Conservation (phyloP, 37 sponge, comb jelly and placozoan species). For the Crambe crambe region DNA sequence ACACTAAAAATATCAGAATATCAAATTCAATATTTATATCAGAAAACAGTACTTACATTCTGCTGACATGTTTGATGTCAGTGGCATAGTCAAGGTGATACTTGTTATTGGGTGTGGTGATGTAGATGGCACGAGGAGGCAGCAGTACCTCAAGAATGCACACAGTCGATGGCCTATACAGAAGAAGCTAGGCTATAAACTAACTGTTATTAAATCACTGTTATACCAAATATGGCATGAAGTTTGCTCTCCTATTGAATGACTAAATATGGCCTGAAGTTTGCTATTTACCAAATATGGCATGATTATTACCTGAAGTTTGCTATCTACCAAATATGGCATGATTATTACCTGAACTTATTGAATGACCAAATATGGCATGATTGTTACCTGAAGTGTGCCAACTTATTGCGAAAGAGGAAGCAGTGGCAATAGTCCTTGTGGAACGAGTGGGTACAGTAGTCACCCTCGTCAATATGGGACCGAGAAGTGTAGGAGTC, state of each 20-base stretch:
- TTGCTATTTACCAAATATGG: too few species aligned
- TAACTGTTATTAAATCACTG: too few species aligned
- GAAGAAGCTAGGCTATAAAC: too few species aligned
- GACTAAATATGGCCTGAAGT: too few species aligned
- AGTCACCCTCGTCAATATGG: not conserved
- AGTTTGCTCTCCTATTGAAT: too few species aligned
- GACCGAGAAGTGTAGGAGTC: slow-evolving; percentile 36
- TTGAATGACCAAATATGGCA: too few species aligned
- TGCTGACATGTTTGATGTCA: slow-evolving; percentile 42
- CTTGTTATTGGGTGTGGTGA: slow-evolving; percentile 30
- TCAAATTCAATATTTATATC: not conserved
- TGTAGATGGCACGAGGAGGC: slow-evolving; percentile 29
- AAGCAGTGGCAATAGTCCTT: slow-evolving; percentile 87
- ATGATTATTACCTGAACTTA: too few species aligned
- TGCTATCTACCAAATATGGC: too few species aligned
- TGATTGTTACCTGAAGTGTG: slow-evolving; percentile 86
- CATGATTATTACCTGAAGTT: too few species aligned
- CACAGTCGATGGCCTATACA: slow-evolving; percentile 23
- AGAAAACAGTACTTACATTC: slow-evolving; percentile 23
- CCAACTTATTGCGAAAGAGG: slow-evolving; percentile 67
- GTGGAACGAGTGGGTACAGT: slow-evolving; percentile 78
- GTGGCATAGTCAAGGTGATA: slow-evolving; percentile 40
- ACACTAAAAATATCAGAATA: slow-evolving; percentile 15
- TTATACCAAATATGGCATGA: too few species aligned
- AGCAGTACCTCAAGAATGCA: slow-evolving; percentile 39